phyloP scores from a whole-genome alignment of 2,888 invertebrate genomes.

The Crematogaster levior region DNA sequence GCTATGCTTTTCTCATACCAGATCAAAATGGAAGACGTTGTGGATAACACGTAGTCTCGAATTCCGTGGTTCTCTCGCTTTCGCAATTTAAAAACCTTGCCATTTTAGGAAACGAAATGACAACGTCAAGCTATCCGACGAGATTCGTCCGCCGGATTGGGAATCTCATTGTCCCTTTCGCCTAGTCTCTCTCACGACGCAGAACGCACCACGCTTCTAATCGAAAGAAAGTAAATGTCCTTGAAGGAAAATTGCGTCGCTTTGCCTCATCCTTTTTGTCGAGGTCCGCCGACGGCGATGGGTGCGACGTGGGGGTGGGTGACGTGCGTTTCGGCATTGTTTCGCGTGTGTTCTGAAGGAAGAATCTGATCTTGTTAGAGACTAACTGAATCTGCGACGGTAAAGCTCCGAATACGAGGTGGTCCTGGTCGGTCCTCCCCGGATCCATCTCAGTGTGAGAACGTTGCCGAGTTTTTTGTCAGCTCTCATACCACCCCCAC shows the following conservation, averaged over 20 bases:
- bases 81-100: slow-evolving; percentile 30
- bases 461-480: slow-evolving; percentile 75
- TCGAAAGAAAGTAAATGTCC: slow-evolving; percentile 67
- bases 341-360: slow-evolving; percentile 34
- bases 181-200: slow-evolving; percentile 19
- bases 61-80: background rate
- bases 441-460: slow-evolving; percentile 52
- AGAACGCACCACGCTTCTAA: slow-evolving; percentile 55
- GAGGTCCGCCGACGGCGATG: background rate
- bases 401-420: slow-evolving; percentile 78
- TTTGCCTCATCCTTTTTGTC: slow-evolving; percentile 27
- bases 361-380: slow-evolving; percentile 54
- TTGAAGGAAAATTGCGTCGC: slow-evolving; percentile 64
- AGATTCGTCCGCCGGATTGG: slow-evolving; percentile 35
- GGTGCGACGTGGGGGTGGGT: background rate
- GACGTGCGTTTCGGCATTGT: slow-evolving; percentile 7
- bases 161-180: slow-evolving; percentile 25
- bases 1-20: background rate
- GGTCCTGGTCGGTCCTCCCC: slow-evolving; percentile 59
- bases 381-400: slow-evolving; percentile 73
- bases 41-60: background rate
- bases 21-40: background rate
- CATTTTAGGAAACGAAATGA: slow-evolving; percentile 3
- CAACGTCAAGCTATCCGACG: slow-evolving; percentile 26
- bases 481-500: slow-evolving; percentile 59